These are phyloP conservation scores for Saxidomus purpurata DNA, from an alignment of 1,140 invertebrate species.

Conservation along the genomic window DNA sequence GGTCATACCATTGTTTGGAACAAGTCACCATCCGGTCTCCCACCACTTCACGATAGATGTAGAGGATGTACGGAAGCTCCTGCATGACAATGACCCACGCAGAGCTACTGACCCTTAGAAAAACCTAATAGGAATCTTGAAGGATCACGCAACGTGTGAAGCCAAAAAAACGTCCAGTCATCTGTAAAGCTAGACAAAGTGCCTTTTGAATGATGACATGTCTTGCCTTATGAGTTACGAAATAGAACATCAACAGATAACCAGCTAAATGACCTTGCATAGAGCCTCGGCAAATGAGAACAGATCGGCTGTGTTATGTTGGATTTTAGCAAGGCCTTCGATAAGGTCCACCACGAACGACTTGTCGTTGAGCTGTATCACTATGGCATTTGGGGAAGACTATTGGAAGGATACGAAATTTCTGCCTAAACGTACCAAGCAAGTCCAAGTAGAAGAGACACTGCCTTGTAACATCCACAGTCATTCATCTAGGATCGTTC, in stretches of 20 bases:
- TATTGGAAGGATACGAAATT: background rate
- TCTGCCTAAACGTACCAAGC: background rate
- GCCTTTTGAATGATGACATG: background rate
- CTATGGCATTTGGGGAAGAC: no score
- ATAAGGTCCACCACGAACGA: background rate
- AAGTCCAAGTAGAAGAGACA: background rate
- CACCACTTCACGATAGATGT: background rate
- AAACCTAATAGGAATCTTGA: background rate
- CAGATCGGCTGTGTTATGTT: background rate
- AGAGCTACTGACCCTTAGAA: no score
- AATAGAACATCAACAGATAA: no score
- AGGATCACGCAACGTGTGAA: no score
- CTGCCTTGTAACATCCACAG: background rate
- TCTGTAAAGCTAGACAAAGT: background rate
- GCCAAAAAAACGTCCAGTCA: no score
- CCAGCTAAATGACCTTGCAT: background rate
- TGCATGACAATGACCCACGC: background rate
- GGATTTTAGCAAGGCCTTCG: slow-evolving; percentile 26
- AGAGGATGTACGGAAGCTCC: background rate
- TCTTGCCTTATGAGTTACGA: background rate
- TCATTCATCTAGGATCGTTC: no score
- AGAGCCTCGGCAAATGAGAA: background rate
- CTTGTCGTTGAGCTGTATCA: background rate
- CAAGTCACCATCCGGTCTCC: background rate
- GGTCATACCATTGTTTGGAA: background rate